Conservation (phyloP, 2,888 invertebrate species). For the Volucella inanis region DNA sequence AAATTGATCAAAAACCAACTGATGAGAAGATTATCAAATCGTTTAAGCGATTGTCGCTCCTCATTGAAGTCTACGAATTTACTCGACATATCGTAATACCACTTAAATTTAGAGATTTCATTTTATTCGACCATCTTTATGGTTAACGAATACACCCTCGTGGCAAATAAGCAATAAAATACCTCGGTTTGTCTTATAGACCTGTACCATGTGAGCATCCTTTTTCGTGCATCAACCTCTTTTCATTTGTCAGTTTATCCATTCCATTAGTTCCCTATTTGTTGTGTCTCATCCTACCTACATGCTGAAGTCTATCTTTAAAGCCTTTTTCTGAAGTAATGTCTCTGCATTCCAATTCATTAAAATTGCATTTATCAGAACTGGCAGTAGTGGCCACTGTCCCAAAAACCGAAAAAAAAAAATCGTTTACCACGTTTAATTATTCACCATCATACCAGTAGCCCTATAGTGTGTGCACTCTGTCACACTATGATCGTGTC, state of each 20-base stretch:
- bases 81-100: too few relatives aligned
- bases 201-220: neutral
- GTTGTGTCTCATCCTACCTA: neutral
- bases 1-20: too few relatives aligned
- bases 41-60: too few relatives aligned
- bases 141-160: too few relatives aligned
- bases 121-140: too few relatives aligned
- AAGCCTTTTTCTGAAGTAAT: conserved; percentile 14
- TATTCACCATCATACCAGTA: conserved; percentile 39
- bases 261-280: conserved; percentile 10
- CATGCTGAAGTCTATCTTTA: neutral
- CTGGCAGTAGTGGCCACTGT: neutral
- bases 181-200: too few relatives aligned
- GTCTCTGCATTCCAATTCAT: conserved; percentile 27
- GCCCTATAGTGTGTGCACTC: neutral
- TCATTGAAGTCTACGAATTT: too few relatives aligned
- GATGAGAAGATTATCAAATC: too few relatives aligned
- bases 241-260: conserved; percentile 31
- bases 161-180: too few relatives aligned
- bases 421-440: conserved; percentile 47
- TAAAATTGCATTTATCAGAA: conserved; percentile 37
- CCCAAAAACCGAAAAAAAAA: conserved; percentile 14
- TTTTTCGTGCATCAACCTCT: neutral
- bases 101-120: too few relatives aligned
- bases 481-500: conserved; percentile 18